phyloP scores from a whole-genome alignment of 92 coral and sea anemone genomes.

The Anthopleura xanthogrammica region DNA sequence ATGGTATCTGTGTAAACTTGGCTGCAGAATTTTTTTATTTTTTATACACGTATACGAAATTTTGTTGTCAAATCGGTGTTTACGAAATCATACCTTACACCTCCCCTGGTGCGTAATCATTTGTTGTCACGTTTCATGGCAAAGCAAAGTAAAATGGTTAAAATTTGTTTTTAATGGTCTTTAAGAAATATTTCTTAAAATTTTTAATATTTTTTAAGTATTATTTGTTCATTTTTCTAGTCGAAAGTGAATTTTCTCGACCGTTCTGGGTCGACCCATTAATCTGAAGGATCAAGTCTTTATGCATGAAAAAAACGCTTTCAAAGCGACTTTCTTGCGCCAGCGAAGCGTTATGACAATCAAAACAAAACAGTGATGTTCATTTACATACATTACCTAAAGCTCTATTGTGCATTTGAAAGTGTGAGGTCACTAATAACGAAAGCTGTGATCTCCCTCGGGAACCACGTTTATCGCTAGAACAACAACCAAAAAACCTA shows the following conservation, averaged over 20 bases:
- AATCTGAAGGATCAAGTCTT: neutral
- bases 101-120: neutral
- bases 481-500: neutral
- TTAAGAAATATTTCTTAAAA: neutral
- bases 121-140: neutral
- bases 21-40: neutral
- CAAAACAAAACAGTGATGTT: neutral
- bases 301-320: neutral
- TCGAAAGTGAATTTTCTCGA: neutral
- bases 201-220: no score
- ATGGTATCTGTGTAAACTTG: neutral
- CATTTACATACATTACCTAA: neutral
- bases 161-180: neutral
- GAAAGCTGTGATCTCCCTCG: constrained; percentile 12
- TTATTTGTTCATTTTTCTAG: no score
- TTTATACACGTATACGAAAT: neutral
- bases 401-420: neutral
- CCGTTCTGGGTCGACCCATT: neutral
- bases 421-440: constrained; percentile 4
- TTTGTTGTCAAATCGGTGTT: neutral
- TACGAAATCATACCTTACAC: neutral
- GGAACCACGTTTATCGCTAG: constrained; percentile 12
- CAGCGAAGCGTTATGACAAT: neutral
- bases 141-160: neutral
- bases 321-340: neutral